These are phyloP conservation scores for Drosophila affinis DNA, from an alignment of 2,888 invertebrate species.

Conservation along the genomic window DNA sequence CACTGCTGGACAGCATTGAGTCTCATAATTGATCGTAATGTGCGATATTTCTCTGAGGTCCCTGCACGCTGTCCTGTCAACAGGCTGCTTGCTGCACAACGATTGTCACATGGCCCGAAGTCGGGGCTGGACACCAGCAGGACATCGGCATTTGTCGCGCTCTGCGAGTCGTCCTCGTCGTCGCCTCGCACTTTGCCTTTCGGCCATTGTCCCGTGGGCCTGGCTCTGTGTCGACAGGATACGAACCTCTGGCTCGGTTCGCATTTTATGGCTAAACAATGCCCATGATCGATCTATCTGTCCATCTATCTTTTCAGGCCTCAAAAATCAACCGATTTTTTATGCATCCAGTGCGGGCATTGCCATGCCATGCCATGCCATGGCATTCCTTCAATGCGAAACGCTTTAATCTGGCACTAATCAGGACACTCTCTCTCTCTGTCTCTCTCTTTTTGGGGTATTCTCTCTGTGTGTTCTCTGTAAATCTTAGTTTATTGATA, in stretches of 20 bases:
- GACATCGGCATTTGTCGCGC: slow-evolving; percentile 68
- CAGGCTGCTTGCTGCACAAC: slow-evolving; percentile 40
- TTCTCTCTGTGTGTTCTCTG: slow-evolving; percentile 4
- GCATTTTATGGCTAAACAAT: slow-evolving; percentile 54
- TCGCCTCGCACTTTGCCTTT: slow-evolving; percentile 43
- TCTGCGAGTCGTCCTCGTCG: slow-evolving; percentile 40
- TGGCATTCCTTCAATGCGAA: slow-evolving; percentile 38
- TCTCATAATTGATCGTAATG: slow-evolving; percentile 82
- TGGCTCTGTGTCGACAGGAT: slow-evolving; percentile 37
- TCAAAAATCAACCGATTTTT: slow-evolving; percentile 40
- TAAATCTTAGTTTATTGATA: slow-evolving; percentile 65
- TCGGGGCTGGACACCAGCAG: slow-evolving; percentile 48
- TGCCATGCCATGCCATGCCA: slow-evolving; percentile 1
- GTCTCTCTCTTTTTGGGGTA: slow-evolving; percentile 9
- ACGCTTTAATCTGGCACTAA: slow-evolving; percentile 16
- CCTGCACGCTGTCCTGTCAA: slow-evolving; percentile 63
- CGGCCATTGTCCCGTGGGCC: slow-evolving; percentile 27
- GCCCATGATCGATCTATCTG: slow-evolving; percentile 65
- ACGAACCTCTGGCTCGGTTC: slow-evolving; percentile 3
- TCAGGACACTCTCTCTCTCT: neutral
- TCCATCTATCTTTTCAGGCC: slow-evolving; percentile 19
- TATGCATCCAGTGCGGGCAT: slow-evolving; percentile 49
- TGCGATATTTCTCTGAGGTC: slow-evolving; percentile 54
- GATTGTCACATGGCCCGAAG: slow-evolving; percentile 27
- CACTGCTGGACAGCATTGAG: slow-evolving; percentile 80